Evolutionary conservation across 2,113 vertebrate species (phyloP).

Genomic region (Laticauda laticaudata): DNA sequence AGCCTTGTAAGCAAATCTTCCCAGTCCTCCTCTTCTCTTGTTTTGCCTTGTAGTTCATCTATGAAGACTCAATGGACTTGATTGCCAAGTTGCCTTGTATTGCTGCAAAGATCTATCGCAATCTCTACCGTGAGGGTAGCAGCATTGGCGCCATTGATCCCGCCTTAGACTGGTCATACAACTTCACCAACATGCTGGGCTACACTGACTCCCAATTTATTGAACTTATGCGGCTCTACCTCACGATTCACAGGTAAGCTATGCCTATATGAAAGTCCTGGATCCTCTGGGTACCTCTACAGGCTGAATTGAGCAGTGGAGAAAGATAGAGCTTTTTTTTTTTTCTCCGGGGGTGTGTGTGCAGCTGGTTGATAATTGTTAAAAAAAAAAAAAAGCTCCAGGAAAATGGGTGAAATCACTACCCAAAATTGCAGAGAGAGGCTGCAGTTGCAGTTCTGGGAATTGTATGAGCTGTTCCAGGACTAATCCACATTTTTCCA

Average conservation of each 20-base stretch:
- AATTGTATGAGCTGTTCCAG: not conserved
- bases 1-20: rapidly evolving
- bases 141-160: constrained; percentile 96
- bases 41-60: constrained; percentile 77
- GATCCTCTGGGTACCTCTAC: not conserved
- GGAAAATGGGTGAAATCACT: no score
- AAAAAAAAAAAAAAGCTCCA: not conserved
- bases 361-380: not conserved
- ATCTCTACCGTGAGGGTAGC: constrained; percentile 93
- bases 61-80: constrained; percentile 97
- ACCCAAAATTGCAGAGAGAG: not conserved
- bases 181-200: constrained; percentile 98
- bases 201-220: constrained; percentile 89
- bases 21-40: rapidly evolving
- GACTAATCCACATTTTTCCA: not conserved
- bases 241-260: constrained; percentile 93
- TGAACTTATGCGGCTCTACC: constrained; percentile 96
- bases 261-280: not conserved
- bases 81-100: constrained; percentile 96
- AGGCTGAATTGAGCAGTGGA: not conserved
- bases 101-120: constrained; percentile 97
- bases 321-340: not conserved
- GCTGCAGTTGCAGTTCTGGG: not conserved
- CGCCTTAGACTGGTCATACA: constrained; percentile 95
- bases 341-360: no score